phyloP scores from a whole-genome alignment of 2,888 invertebrate genomes.

The Pachydiplax longipennis region DNA sequence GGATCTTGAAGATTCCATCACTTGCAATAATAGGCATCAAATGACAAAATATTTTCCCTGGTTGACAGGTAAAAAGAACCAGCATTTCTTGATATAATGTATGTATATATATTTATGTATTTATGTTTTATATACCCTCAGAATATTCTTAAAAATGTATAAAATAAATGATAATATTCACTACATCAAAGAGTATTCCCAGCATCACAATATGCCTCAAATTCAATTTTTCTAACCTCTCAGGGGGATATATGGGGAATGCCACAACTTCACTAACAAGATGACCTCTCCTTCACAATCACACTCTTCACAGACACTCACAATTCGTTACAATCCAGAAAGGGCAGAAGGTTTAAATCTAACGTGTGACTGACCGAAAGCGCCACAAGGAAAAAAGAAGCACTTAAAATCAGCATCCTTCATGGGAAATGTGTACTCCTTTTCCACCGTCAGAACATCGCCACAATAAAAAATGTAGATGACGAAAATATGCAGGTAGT shows the following conservation, averaged over 20 bases:
- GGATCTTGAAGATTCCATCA: not conserved
- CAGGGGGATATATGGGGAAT: not conserved
- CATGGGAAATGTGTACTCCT: not conserved
- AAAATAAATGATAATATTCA: constrained; percentile 43
- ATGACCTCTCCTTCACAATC: not conserved
- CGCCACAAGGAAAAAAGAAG: not conserved
- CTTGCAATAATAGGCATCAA: constrained; percentile 27
- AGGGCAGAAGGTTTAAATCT: not conserved
- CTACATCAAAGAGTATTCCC: constrained; percentile 35
- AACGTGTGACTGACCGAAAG: not conserved
- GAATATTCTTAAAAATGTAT: constrained; percentile 43
- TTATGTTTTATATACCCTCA: constrained; percentile 26
- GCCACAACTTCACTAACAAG: not conserved
- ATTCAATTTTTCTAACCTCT: not conserved
- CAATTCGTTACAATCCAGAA: constrained; percentile 8
- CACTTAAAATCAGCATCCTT: constrained; percentile 15
- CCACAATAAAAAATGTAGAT: not conserved
- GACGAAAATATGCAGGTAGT: not conserved
- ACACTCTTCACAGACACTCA: not conserved
- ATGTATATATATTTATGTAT: constrained; percentile 15
- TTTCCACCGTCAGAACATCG: not conserved
- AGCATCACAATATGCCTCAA: constrained; percentile 22
- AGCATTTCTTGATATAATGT: constrained; percentile 25
- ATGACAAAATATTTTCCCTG: not conserved
- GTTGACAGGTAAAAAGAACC: constrained; percentile 13